Evolutionary conservation across 2,113 vertebrate genomes (phyloP).

Genomic region (Ascaphus truei): DNA sequence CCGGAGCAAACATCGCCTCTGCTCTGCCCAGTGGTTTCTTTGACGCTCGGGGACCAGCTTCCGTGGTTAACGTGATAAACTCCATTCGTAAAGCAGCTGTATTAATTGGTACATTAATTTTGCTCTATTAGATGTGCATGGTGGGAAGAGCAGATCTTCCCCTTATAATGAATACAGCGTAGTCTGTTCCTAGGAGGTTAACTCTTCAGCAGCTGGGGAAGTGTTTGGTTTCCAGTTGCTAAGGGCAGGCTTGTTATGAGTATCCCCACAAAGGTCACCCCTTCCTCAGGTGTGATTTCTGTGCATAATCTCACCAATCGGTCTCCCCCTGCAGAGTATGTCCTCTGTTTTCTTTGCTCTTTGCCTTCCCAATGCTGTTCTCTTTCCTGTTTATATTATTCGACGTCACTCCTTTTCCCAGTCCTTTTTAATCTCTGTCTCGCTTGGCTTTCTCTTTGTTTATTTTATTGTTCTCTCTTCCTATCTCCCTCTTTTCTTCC

Average conservation of each 20-base stretch:
- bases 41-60: background rate
- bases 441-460: too few species aligned
- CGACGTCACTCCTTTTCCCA: background rate
- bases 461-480: too few species aligned
- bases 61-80: constrained; percentile 37
- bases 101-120: constrained; percentile 75
- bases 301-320: constrained; percentile 22
- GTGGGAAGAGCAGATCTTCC: constrained; percentile 54
- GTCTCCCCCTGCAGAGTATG: background rate
- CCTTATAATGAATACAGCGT: constrained; percentile 16
- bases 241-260: background rate
- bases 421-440: too few species aligned
- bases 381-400: background rate
- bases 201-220: background rate
- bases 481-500: too few species aligned
- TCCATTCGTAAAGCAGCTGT: constrained; percentile 48
- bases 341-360: background rate
- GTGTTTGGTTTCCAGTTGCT: background rate
- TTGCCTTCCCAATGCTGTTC: background rate
- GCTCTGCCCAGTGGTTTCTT: background rate
- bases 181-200: background rate
- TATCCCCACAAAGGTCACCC: constrained; percentile 11
- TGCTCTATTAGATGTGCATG: constrained; percentile 65
- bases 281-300: background rate
- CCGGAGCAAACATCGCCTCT: background rate